Base-by-base conservation (phyloP, 2,113 vertebrate species). In the Psittacara wagleri region DNA sequence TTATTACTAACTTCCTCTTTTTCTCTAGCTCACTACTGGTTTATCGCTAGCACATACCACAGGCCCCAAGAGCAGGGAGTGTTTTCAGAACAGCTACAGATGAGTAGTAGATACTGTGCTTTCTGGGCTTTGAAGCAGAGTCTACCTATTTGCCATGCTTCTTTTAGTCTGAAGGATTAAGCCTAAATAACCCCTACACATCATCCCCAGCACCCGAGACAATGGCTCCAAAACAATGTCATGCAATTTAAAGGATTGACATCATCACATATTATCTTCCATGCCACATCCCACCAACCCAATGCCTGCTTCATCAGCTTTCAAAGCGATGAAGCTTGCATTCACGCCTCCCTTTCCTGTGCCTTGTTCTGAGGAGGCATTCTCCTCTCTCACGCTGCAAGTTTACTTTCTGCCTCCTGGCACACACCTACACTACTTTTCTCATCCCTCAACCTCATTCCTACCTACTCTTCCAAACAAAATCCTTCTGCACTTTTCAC, bases 81-180 rank as follows among this genome's bases (percentile, higher is more conserved):
- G 49, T 69, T 55, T 91, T 68, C 87, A 81, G 61, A 77, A 80
- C 44, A 81, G 54, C 37, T 62, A 69, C 37, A 70, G 68, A 33
- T 28, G 17, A 80, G 41, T 33, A 43, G 46, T 0, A 49, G 17
- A 43, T 24, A 16, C 5, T 4, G 0, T 2, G 4, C 33, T 68
- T 37, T 16, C 29, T 27, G 31, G 13, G 33, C 61, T 64, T 63
- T 61, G 66, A 86, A 87, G 46, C 7, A 27, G 29, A 86, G 28
- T 43, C 88, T n/a, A 73, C 33, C 57, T 55, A 7, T 44, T 52
- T 69, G 44, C 41, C n/a, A 62, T 0, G 1, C 27, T 24, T 14
- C 33, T 84, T 13, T 68, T 13, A 57, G 14, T 25, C 59, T 62
- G 72, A 44, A 61, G 39, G 35, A 88, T 52, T 70, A 90, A 90